Percentiles rank a stretch among this genome's conserved stretches.
Evolutionary conservation across 2,888 invertebrate genomes (phyloP).

Genomic region (Cetonia aurata): DNA sequence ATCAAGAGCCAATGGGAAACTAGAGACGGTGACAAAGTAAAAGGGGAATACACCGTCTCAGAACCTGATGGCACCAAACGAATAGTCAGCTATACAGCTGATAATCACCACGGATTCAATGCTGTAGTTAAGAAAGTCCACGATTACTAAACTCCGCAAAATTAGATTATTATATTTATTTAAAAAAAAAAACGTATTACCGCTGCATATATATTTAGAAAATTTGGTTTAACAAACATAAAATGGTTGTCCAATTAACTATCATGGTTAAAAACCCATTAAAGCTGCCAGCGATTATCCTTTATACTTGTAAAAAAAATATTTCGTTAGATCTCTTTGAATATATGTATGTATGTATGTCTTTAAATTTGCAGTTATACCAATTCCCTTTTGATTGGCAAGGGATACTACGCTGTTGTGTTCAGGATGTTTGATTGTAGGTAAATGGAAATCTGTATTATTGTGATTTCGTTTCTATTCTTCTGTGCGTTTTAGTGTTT

Average conservation of each 20-base stretch:
- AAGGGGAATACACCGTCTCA: conserved; percentile 65
- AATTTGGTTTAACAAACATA: no score
- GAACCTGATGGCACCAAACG: conserved; percentile 65
- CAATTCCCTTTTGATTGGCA: neutral
- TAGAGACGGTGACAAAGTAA: conserved; percentile 66
- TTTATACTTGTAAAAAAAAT: neutral
- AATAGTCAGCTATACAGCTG: conserved; percentile 63
- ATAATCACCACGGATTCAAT: conserved; percentile 64
- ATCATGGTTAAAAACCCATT: no score
- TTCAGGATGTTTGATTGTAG: conserved; percentile 23
- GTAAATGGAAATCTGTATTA: neutral
- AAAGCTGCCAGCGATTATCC: neutral
- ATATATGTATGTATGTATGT: neutral
- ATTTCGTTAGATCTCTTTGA: conserved; percentile 28
- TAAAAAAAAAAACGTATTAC: no score
- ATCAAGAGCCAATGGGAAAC: conserved; percentile 67
- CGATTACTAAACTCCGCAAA: conserved; percentile 52
- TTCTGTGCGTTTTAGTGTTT: conserved; percentile 1
- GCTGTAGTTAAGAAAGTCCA: conserved; percentile 62
- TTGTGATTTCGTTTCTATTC: neutral
- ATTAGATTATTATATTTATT: neutral
- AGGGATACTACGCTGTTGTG: conserved; percentile 38
- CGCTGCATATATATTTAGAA: no score
- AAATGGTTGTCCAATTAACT: no score
- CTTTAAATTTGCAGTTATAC: neutral